Conservation (phyloP, 2,113 vertebrate genomes). For the Pteronura brasiliensis region DNA sequence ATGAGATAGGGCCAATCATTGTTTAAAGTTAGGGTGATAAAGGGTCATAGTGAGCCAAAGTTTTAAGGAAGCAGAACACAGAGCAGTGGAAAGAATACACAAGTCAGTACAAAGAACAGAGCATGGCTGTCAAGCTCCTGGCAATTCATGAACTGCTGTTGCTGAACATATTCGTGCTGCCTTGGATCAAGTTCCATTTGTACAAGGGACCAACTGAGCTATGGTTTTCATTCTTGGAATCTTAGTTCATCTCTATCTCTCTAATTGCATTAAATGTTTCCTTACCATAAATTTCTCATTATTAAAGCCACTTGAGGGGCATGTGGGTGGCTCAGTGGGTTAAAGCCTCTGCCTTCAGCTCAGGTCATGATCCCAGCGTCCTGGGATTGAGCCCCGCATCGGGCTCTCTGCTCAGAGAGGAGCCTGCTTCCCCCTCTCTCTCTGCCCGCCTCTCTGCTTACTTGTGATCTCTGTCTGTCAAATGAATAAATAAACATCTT, state of each 20-base stretch:
- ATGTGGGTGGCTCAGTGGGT: no score
- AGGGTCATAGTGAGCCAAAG: background rate
- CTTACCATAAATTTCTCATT: background rate
- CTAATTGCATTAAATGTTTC: conserved; percentile 19
- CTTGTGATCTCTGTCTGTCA: no score
- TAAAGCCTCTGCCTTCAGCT: no score
- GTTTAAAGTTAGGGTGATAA: background rate
- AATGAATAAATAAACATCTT: no score
- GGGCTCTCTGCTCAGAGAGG: no score
- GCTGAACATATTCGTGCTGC: background rate
- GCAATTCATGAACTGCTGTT: background rate
- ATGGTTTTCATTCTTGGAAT: background rate
- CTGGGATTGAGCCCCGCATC: no score
- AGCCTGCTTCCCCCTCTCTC: no score
- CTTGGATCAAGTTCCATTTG: background rate
- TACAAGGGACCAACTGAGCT: background rate
- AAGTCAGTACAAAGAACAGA: background rate
- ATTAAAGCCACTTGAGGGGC: background rate
- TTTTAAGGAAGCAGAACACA: background rate
- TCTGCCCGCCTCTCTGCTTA: no score
- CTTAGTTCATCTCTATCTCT: background rate
- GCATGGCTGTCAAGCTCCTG: background rate
- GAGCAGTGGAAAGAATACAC: background rate
- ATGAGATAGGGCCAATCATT: background rate
- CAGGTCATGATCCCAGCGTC: no score